phyloP scores from a whole-genome alignment of 2,888 invertebrate species.

The Papilio gigon region DNA sequence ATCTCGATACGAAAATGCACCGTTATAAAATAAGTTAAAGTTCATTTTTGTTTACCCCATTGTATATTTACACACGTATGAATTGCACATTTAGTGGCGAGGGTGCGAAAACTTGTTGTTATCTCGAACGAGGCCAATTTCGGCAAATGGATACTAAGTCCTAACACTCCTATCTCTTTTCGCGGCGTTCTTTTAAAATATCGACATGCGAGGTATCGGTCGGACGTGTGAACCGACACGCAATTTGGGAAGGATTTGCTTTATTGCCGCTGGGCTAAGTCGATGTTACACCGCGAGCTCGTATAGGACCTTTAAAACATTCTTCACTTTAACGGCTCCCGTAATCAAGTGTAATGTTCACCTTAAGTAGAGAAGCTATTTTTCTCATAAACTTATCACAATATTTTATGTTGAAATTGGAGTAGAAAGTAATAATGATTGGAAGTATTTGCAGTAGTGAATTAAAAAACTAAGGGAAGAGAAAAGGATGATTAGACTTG shows the following conservation, averaged over 20 bases:
- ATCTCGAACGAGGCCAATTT: constrained; percentile 82
- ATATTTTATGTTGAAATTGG: background rate
- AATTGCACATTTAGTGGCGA: constrained; percentile 80
- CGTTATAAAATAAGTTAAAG: constrained; percentile 43
- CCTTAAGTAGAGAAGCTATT: constrained; percentile 7
- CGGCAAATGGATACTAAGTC: constrained; percentile 83
- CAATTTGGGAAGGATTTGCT: constrained; percentile 79
- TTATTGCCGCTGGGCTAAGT: constrained; percentile 62
- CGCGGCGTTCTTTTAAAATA: constrained; percentile 79
- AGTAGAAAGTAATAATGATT: background rate
- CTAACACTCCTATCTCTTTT: constrained; percentile 80
- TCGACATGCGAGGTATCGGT: constrained; percentile 66
- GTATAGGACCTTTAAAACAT: constrained; percentile 52
- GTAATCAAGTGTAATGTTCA: constrained; percentile 38
- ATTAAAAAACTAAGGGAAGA: background rate
- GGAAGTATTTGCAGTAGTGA: background rate
- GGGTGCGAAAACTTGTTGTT: constrained; percentile 83
- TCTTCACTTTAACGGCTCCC: constrained; percentile 44
- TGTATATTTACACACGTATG: constrained; percentile 75
- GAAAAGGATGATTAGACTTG: too few relatives aligned
- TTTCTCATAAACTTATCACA: background rate
- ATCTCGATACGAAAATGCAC: constrained; percentile 39
- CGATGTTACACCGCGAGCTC: constrained; percentile 47
- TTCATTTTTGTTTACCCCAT: constrained; percentile 44
- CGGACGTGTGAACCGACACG: constrained; percentile 60